phyloP scores from a whole-genome alignment of 1,140 invertebrate genomes.

The Sycophaga agraensis region DNA sequence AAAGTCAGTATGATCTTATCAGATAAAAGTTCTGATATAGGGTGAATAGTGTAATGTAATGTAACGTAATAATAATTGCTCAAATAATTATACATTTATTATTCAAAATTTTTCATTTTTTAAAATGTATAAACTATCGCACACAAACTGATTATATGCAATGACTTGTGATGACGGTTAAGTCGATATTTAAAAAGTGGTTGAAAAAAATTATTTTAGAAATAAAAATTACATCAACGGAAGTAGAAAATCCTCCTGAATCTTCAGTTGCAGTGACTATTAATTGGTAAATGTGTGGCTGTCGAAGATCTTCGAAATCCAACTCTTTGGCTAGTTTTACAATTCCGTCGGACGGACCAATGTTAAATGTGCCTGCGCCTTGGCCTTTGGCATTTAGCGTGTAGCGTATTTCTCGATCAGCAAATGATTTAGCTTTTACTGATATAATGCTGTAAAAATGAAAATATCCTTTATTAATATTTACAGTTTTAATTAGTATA shows the following conservation, averaged over 20 bases:
- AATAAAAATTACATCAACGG: conserved; percentile 76
- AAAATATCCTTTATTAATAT: no score
- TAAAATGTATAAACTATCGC: no score
- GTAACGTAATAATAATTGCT: no score
- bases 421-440: conserved; percentile 94
- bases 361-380: conserved; percentile 93
- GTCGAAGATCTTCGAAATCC: conserved; percentile 90
- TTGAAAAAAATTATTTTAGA: neutral
- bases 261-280: conserved; percentile 93
- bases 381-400: conserved; percentile 91
- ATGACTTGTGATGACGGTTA: no score
- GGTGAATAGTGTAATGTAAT: no score
- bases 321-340: conserved; percentile 93
- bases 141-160: no score
- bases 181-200: no score
- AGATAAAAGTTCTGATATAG: no score
- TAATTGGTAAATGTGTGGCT: conserved; percentile 89
- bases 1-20: no score
- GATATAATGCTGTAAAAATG: conserved; percentile 82
- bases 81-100: no score
- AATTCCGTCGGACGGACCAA: conserved; percentile 89
- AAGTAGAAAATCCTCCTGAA: conserved; percentile 92
- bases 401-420: conserved; percentile 91
- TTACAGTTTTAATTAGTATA: no score
- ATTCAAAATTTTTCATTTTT: no score